These are phyloP conservation scores for Enteromius paludinosus DNA, from an alignment of 2,797 vertebrate genomes.

Conservation along the genomic window DNA sequence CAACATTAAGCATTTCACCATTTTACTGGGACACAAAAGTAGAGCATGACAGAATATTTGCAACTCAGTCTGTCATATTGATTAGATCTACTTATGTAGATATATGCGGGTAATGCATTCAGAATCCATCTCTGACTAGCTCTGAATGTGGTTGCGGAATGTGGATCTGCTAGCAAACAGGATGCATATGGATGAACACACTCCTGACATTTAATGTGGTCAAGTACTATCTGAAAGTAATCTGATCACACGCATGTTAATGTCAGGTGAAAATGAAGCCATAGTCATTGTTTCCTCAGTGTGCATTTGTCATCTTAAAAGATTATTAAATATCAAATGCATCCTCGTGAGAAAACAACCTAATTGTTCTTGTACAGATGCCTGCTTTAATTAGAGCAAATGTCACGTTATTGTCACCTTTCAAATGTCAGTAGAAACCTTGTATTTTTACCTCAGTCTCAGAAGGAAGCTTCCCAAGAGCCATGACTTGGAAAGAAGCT, in stretches of 20 bases:
- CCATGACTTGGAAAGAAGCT: not conserved
- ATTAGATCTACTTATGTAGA: not conserved
- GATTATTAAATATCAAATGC: slow-evolving; percentile 5
- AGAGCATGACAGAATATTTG: not conserved
- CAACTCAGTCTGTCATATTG: not conserved
- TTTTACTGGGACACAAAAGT: not conserved
- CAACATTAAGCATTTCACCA: not conserved
- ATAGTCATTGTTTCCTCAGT: not conserved
- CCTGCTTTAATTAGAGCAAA: not conserved
- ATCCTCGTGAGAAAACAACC: not conserved
- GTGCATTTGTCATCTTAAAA: not conserved
- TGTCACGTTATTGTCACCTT: slow-evolving; percentile 17
- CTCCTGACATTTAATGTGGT: slow-evolving; percentile 6
- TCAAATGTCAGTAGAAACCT: not conserved
- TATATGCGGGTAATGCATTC: not conserved
- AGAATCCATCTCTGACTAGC: not conserved
- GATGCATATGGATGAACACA: not conserved
- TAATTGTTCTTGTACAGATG: not conserved
- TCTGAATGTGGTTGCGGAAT: not conserved
- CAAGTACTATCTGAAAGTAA: not conserved
- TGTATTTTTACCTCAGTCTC: slow-evolving; percentile 4
- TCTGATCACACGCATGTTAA: not conserved
- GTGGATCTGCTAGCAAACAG: not conserved
- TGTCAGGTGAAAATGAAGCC: not conserved
- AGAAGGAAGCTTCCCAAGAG: not conserved